Percentiles rank a stretch among this genome's conserved stretches.
Evolutionary conservation across 2,113 vertebrate species (phyloP).

Genomic region (zebrafish (Danio rerio)): GRCz12tu NC_133182.1:23601501-23602000

Average conservation of each 20-base stretch:
- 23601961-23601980: no score
- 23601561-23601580: neutral
- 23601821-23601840: no score
- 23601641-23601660: neutral
- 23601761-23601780: neutral
- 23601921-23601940: no score
- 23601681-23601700: neutral
- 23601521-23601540: neutral
- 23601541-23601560: neutral
- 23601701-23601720: neutral
- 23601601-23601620: neutral
- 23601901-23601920: no score
- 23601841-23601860: no score
- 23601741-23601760: neutral
- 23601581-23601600: neutral
- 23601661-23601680: neutral
- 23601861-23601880: no score
- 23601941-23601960: neutral
- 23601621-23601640: neutral
- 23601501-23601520: neutral
- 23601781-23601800: neutral
- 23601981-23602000: no score
- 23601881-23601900: no score
- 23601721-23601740: no score
- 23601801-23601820: neutral